Conservation (phyloP, 2,888 invertebrate species). For the Thereva nobilitata region DNA sequence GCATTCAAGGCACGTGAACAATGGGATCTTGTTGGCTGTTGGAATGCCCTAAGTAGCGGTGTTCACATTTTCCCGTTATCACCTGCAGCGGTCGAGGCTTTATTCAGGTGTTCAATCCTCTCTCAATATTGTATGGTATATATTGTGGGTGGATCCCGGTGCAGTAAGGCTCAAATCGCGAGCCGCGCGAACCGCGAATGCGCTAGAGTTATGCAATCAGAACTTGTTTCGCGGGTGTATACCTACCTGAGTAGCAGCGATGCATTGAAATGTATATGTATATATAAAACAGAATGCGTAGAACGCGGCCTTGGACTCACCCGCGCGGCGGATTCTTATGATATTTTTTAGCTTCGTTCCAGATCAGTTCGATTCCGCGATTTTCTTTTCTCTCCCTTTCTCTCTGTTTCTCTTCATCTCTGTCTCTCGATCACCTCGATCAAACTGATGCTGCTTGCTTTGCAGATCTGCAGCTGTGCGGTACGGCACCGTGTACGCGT, state of each 20-base stretch:
- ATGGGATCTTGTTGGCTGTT: conserved; percentile 11
- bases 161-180: conserved; percentile 24
- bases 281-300: conserved; percentile 22
- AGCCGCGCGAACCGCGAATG: conserved; percentile 20
- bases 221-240: conserved; percentile 30
- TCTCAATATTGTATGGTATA: conserved; percentile 5
- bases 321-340: conserved; percentile 29
- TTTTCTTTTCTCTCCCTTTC: no score
- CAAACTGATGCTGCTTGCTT: no score
- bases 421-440: no score
- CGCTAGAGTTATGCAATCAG: conserved; percentile 29
- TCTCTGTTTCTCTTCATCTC: no score
- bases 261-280: no score
- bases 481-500: conserved; percentile 25
- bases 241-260: not conserved
- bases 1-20: conserved; percentile 15
- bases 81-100: conserved; percentile 30
- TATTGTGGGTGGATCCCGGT: conserved; percentile 34
- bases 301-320: conserved; percentile 36
- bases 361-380: no score
- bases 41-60: conserved; percentile 37
- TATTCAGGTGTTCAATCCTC: conserved; percentile 1
- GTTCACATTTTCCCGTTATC: conserved; percentile 37
- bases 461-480: conserved; percentile 19
- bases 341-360: no score